Evolutionary conservation across 2,888 invertebrate genomes (phyloP), one percentile per base, ranked within the genome.

Genomic region (Macrosoma leucophasiata): DNA sequence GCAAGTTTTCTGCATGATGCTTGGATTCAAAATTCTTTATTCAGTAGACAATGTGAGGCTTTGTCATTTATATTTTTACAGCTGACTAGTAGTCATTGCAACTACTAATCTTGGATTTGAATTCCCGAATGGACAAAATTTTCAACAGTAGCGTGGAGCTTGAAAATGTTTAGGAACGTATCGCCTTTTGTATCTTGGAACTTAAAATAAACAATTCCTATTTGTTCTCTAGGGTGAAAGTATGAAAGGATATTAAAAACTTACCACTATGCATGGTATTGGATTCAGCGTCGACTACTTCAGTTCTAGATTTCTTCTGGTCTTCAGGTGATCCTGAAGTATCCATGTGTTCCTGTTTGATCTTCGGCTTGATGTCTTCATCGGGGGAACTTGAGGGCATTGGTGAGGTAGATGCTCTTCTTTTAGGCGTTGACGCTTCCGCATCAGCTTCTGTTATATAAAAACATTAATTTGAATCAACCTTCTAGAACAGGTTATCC

Each of bases 241-340:
- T 35, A 18, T n/a, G 13, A 20, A 36, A 34, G 23, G 9, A 17
- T 32, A 20, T 32, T 24, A 10, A n/a, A 15, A 22, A 85, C 91
- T 91, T 74, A 95, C 95, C 95, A 82, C 94, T 94, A 76, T 94
- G 93, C 79, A 93, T 91, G 37, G 95, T 95, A 68, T 95, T 95
- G 17, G 94, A 93, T 72, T 95, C 95, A 27, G 95, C 95, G 67
- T 95, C 95, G 41, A 90, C 93, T 18, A 92, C 89, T 75, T 92
- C 93, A 33, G 92, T 92, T 64, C 94, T 88, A 21, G 89, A 88
- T 58, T 93, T 92, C 71, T 93, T 93, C 46, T 88, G 84, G 46
- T 86, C 86, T 52, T 89, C 89, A 25, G 88, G 87, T 12, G 89
- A 89, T 3, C 86, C 86, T 40, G 87, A 86, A n/a, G 86, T 85